These are phyloP conservation scores for Prunella himalayana DNA, from an alignment of 2,113 vertebrate species.

Conservation along the genomic window DNA sequence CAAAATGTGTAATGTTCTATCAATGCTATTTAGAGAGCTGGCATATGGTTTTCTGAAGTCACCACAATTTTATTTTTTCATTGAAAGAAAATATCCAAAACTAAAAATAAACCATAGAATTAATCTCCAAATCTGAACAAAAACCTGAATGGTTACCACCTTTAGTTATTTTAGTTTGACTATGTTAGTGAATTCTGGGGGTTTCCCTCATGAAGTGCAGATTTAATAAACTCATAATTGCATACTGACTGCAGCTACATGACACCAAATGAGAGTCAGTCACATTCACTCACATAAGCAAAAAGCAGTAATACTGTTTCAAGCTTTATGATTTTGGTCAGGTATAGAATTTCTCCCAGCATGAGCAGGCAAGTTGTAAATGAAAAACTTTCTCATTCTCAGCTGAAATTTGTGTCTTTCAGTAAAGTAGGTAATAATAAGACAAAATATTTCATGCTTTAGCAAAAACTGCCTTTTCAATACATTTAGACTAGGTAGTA, in stretches of 20 bases:
- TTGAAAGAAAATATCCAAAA: not conserved
- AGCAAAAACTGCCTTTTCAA: slow-evolving; percentile 39
- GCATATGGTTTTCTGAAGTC: not conserved
- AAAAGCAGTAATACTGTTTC: not conserved
- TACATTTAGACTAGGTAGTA: slow-evolving; percentile 10
- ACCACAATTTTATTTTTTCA: not conserved
- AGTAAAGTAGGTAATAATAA: not conserved
- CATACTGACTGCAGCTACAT: not conserved
- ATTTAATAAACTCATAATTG: not conserved
- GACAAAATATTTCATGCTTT: slow-evolving; percentile 7
- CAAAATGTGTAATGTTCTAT: not conserved
- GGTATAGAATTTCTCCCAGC: not conserved
- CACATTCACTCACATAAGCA: not conserved
- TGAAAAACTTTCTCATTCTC: not conserved
- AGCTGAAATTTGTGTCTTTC: not conserved
- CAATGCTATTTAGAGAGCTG: not conserved
- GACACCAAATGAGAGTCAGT: not conserved
- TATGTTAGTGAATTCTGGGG: not conserved
- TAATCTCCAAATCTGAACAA: not conserved
- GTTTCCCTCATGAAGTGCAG: not conserved
- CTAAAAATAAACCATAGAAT: not conserved
- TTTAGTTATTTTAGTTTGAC: not conserved
- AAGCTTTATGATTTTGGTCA: not conserved
- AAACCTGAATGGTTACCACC: not conserved
- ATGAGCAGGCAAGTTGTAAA: not conserved